phyloP scores from a whole-genome alignment of 2,888 invertebrate genomes.

The Eupithecia centaureata region DNA sequence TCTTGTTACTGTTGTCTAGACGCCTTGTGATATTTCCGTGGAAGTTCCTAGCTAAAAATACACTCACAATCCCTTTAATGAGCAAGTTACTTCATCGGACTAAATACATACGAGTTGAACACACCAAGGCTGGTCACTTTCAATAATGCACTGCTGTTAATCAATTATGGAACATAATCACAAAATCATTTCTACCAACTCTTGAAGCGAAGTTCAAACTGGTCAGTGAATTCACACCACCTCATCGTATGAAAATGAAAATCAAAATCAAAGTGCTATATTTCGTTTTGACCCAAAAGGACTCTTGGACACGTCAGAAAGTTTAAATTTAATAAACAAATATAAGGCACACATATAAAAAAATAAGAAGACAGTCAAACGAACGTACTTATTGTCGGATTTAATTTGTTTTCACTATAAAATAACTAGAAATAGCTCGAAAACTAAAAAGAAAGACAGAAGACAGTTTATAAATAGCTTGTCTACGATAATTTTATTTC shows the following conservation, averaged over 20 bases:
- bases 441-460: no score
- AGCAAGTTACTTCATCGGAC: constrained; percentile 23
- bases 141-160: constrained; percentile 14
- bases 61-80: constrained; percentile 17
- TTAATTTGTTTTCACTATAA: no score
- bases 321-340: no score
- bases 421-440: no score
- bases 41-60: constrained; percentile 4
- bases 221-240: background rate
- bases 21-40: background rate
- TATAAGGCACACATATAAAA: no score
- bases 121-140: constrained; percentile 32
- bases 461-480: no score
- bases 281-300: no score
- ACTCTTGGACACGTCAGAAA: no score
- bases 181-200: background rate
- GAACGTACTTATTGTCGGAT: no score
- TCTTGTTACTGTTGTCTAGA: constrained; percentile 3
- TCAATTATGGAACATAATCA: background rate
- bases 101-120: constrained; percentile 15
- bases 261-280: no score
- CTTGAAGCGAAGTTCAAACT: background rate
- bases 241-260: background rate
- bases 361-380: no score
- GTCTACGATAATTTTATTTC: no score